A percentile compares a stretch with the other conserved stretches of the same genome.
Conservation (phyloP, 2,888 invertebrate species). For the Clostera curtula region DNA sequence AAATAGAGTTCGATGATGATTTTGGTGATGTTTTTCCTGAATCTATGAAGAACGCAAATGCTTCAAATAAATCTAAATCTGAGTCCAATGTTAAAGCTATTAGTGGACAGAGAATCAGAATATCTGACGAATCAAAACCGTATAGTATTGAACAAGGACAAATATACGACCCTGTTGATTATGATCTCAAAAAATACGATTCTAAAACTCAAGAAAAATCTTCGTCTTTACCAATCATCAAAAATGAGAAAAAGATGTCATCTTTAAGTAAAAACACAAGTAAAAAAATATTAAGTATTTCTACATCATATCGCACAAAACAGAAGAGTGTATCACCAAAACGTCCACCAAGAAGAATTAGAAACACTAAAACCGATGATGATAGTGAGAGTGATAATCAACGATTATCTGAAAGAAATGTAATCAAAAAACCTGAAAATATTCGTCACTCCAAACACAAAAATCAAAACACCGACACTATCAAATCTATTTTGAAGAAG, state of each 20-base stretch:
- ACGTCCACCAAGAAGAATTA: slow-evolving; percentile 74
- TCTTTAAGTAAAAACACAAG: slow-evolving; percentile 48
- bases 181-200: slow-evolving; percentile 65
- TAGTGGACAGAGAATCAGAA: slow-evolving; percentile 80
- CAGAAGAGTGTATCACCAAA: slow-evolving; percentile 75
- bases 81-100: slow-evolving; percentile 77
- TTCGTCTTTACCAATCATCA: slow-evolving; percentile 61
- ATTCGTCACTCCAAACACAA: slow-evolving; percentile 44
- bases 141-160: slow-evolving; percentile 52
- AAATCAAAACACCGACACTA: slow-evolving; percentile 53
- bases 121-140: slow-evolving; percentile 71
- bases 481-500: slow-evolving; percentile 77
- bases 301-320: slow-evolving; percentile 51
- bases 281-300: slow-evolving; percentile 46
- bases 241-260: slow-evolving; percentile 54
- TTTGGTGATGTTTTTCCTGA: slow-evolving; percentile 58
- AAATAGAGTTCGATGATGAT: slow-evolving; percentile 72
- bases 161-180: slow-evolving; percentile 64
- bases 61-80: slow-evolving; percentile 46
- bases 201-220: slow-evolving; percentile 47
- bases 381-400: slow-evolving; percentile 70
- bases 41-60: slow-evolving; percentile 44
- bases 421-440: slow-evolving; percentile 39
- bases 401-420: slow-evolving; percentile 44
- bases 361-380: slow-evolving; percentile 65